These are phyloP conservation scores for Acridotheres tristis DNA, from an alignment of 2,797 vertebrate species.

Conservation along the genomic window DNA sequence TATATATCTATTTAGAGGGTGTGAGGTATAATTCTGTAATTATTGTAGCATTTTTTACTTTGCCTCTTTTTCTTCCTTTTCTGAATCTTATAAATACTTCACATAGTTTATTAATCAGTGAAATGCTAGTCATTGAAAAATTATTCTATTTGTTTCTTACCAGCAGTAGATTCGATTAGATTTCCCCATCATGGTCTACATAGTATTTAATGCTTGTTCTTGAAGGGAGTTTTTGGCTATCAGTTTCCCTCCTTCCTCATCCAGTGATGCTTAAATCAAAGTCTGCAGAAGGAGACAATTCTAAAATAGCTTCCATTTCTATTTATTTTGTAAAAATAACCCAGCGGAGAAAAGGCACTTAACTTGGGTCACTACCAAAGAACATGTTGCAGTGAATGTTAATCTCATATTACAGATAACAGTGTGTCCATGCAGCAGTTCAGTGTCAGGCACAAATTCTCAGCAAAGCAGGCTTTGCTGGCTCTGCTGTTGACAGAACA, in stretches of 20 bases:
- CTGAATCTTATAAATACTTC: background rate
- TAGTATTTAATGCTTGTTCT: background rate
- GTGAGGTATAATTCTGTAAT: background rate
- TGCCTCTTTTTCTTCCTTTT: background rate
- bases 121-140: background rate
- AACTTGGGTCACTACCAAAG: background rate
- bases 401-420: background rate
- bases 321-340: background rate
- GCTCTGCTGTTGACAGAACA: background rate
- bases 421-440: fast-evolving
- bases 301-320: background rate
- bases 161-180: background rate
- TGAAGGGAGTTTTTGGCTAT: background rate
- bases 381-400: background rate
- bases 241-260: background rate
- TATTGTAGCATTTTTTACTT: background rate
- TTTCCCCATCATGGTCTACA: background rate
- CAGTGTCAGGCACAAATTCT: background rate
- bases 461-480: background rate
- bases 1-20: background rate
- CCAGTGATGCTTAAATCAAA: background rate
- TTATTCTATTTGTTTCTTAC: background rate
- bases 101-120: background rate
- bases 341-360: background rate
- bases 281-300: background rate